A percentile compares a stretch with the other conserved stretches of the same genome.
These are phyloP conservation scores for Dryobota labecula DNA, from an alignment of 2,888 invertebrate species.

Conservation along the genomic window DNA sequence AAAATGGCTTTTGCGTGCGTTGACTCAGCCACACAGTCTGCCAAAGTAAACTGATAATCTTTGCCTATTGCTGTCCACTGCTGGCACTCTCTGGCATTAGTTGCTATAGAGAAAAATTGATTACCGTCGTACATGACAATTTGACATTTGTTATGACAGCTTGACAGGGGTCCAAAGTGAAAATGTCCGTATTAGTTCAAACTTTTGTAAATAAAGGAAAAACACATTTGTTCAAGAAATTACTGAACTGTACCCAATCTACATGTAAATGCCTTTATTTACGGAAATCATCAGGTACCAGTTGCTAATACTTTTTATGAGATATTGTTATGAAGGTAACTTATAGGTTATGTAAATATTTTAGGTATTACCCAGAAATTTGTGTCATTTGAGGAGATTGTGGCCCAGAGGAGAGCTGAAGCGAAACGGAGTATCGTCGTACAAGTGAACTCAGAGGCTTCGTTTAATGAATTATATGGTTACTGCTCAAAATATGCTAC, in stretches of 20 bases:
- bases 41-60: no score
- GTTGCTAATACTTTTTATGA: constrained; percentile 32
- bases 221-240: constrained; percentile 76
- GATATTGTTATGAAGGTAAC: constrained; percentile 67
- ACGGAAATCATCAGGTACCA: constrained; percentile 81
- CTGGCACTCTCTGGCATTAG: no score
- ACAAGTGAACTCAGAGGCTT: constrained; percentile 93
- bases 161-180: constrained; percentile 56
- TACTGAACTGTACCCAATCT: constrained; percentile 69
- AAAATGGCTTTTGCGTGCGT: no score
- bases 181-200: constrained; percentile 86
- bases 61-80: no score
- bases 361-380: constrained; percentile 81
- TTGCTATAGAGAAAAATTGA: background rate
- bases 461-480: constrained; percentile 92
- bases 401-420: constrained; percentile 91
- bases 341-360: constrained; percentile 83
- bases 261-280: constrained; percentile 76
- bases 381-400: constrained; percentile 90
- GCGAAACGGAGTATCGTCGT: constrained; percentile 93
- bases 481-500: constrained; percentile 93
- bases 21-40: no score
- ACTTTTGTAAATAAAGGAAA: constrained; percentile 78
- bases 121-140: no score
- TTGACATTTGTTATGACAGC: constrained; percentile 29